These are phyloP conservation scores for Xanthia icteritia DNA, from an alignment of 2,888 invertebrate species.

Conservation along the genomic window DNA sequence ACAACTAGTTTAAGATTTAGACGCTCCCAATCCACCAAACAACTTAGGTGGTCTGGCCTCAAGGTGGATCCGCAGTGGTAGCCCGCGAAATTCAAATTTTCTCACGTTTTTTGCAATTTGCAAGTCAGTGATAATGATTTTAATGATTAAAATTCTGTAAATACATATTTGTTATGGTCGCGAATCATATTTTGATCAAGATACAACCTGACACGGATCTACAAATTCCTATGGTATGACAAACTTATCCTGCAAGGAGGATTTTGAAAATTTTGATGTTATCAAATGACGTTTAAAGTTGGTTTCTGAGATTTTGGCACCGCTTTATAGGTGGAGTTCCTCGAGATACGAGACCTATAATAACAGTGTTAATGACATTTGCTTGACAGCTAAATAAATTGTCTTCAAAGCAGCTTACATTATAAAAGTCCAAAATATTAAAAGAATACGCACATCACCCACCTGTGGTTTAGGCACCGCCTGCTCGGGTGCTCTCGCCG, in stretches of 20 bases:
- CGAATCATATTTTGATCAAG: too few species aligned
- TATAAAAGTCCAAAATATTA: neutral
- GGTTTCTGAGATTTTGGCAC: conserved; percentile 73
- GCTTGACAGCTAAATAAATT: too few species aligned
- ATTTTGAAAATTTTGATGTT: neutral
- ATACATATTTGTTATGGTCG: too few species aligned
- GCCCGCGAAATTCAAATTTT: too few species aligned
- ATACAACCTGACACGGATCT: too few species aligned
- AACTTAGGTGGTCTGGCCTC: neutral
- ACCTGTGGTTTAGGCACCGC: conserved; percentile 83
- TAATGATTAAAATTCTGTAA: too few species aligned
- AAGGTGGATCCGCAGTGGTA: neutral
- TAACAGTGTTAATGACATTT: too few species aligned
- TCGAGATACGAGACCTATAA: conserved; percentile 94
- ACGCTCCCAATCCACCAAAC: neutral
- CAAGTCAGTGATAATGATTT: too few species aligned
- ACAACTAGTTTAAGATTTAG: neutral
- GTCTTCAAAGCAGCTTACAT: too few species aligned
- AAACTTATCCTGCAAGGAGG: neutral
- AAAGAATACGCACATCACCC: conserved; percentile 25
- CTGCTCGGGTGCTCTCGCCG: conserved; percentile 88
- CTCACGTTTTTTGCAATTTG: too few species aligned
- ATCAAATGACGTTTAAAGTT: neutral
- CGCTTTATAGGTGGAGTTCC: conserved; percentile 95
- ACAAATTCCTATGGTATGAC: neutral